phyloP scores from a whole-genome alignment of 2,797 vertebrate species.

The Botia kubotai region DNA sequence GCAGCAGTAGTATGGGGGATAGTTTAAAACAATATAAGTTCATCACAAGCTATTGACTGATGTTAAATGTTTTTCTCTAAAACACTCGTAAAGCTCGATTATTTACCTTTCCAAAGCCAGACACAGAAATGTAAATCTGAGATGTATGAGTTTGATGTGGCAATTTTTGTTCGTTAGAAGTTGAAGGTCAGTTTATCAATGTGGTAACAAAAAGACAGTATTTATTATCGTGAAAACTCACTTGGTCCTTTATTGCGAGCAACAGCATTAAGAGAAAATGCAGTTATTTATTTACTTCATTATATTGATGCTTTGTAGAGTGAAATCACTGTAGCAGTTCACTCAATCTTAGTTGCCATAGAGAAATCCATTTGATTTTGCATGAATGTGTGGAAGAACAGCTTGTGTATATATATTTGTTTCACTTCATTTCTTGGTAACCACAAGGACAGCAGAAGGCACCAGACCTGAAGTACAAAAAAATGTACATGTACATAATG shows the following conservation, averaged over 20 bases:
- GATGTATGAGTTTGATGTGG: no score
- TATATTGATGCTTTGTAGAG: conserved; percentile 24
- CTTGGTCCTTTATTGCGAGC: conserved; percentile 42
- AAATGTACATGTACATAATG: no score
- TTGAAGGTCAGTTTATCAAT: no score
- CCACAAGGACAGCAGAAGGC: conserved; percentile 92
- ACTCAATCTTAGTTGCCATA: conserved; percentile 15
- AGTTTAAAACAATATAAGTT: conserved; percentile 36
- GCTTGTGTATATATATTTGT: neutral
- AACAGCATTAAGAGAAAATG: conserved; percentile 12
- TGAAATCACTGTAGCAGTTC: conserved; percentile 41
- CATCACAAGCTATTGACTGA: no score
- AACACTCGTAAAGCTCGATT: no score
- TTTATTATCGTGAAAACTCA: conserved; percentile 27
- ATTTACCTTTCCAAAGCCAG: no score
- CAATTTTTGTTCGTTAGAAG: no score
- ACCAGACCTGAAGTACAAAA: conserved; percentile 82
- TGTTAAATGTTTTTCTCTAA: no score
- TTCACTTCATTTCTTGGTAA: conserved; percentile 85
- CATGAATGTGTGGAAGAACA: conserved; percentile 47
- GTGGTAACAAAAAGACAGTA: neutral
- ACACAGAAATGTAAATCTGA: no score
- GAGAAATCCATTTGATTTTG: conserved; percentile 30
- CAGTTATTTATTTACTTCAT: conserved; percentile 20
- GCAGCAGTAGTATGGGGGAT: conserved; percentile 80